A percentile compares a stretch with the other conserved stretches of the same genome.
Conservation (phyloP, 1,140 invertebrate genomes). For the Galendromus occidentalis region DNA sequence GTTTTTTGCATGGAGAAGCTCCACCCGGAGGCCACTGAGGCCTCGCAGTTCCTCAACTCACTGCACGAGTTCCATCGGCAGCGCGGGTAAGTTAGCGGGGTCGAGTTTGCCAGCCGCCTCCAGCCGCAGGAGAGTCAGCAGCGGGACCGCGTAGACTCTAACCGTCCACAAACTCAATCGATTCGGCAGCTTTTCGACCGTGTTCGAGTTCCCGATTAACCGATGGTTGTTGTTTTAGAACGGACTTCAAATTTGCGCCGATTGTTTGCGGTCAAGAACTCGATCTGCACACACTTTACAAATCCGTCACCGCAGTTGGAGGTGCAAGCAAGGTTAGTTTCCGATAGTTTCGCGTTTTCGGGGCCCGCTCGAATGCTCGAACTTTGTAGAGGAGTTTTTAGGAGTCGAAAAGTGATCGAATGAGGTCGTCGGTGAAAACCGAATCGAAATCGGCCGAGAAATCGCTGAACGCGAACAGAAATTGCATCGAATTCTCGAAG, state of each 20-base stretch:
- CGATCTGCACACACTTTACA: slow-evolving; percentile 18
- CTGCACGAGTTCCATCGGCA: background rate
- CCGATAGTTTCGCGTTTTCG: background rate
- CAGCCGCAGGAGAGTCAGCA: background rate
- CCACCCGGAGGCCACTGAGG: slow-evolving; percentile 10
- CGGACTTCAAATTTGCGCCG: slow-evolving; percentile 18
- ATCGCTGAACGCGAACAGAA: too few relatives aligned
- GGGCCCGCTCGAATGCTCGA: too few relatives aligned
- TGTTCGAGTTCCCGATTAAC: background rate
- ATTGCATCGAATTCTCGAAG: too few relatives aligned
- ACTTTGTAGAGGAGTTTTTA: too few relatives aligned
- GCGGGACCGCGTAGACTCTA: background rate
- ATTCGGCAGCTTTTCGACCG: background rate
- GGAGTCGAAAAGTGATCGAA: too few relatives aligned
- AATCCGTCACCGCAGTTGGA: slow-evolving; percentile 18
- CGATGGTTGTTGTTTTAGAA: slow-evolving; percentile 14
- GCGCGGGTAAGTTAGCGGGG: background rate
- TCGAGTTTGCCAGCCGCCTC: background rate
- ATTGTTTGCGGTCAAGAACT: slow-evolving; percentile 19
- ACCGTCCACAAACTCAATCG: background rate
- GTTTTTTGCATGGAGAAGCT: slow-evolving; percentile 4
- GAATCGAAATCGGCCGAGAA: too few relatives aligned
- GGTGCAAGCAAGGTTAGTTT: slow-evolving; percentile 18
- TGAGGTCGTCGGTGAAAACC: too few relatives aligned
- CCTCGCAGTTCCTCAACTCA: slow-evolving; percentile 6